These are phyloP conservation scores for Drosophila subquinaria DNA, from an alignment of 2,888 invertebrate species.

Conservation along the genomic window DNA sequence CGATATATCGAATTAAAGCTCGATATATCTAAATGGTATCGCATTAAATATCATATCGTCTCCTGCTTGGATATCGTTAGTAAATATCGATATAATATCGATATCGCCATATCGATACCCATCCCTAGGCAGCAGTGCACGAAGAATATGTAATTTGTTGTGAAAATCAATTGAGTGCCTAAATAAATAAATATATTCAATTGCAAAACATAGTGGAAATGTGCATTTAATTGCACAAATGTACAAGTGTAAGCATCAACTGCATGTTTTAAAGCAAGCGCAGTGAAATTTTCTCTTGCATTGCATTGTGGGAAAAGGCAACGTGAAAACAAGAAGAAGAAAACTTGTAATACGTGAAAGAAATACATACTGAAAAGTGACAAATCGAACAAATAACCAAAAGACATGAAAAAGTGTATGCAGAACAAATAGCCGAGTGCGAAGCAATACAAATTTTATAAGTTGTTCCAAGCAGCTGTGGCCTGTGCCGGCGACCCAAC, in stretches of 20 bases:
- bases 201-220: constrained; percentile 37
- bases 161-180: constrained; percentile 65
- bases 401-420: constrained; percentile 2
- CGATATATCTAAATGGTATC: no score
- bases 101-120: no score
- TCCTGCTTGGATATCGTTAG: no score
- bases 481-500: constrained; percentile 51
- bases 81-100: no score
- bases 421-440: background rate
- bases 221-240: constrained; percentile 31
- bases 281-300: constrained; percentile 45
- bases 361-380: constrained; percentile 73
- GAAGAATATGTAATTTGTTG: constrained; percentile 78
- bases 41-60: no score
- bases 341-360: constrained; percentile 74
- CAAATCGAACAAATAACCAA: constrained; percentile 30
- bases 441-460: background rate
- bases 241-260: constrained; percentile 48
- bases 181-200: constrained; percentile 54
- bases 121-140: constrained; percentile 60
- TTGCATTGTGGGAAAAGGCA: constrained; percentile 57
- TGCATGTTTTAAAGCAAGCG: background rate
- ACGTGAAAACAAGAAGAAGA: constrained; percentile 75
- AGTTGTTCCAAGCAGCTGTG: constrained; percentile 19
- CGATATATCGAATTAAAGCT: no score